phyloP scores from a whole-genome alignment of 2,888 invertebrate genomes.

The Lepetodrilus schrolli region DNA sequence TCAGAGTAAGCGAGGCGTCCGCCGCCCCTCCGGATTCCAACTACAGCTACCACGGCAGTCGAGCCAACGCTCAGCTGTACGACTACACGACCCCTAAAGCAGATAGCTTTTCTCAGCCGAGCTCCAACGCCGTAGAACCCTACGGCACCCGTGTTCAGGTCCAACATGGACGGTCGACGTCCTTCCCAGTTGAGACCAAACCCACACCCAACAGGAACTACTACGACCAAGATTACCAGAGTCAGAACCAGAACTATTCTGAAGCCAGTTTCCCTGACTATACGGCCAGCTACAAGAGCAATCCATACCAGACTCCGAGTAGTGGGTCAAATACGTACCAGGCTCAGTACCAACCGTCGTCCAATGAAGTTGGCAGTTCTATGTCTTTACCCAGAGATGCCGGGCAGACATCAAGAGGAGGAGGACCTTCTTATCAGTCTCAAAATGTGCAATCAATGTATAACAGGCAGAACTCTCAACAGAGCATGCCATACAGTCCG shows the following conservation, averaged over 20 bases:
- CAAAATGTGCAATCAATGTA: conserved; percentile 24
- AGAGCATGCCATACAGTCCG: conserved; percentile 12
- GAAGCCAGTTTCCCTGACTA: conserved; percentile 24
- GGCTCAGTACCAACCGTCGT: conserved; percentile 10
- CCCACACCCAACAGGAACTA: conserved; percentile 5
- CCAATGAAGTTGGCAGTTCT: conserved; percentile 31
- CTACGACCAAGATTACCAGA: neutral
- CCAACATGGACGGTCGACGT: conserved; percentile 26
- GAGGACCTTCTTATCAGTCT: conserved; percentile 9
- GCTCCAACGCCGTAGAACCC: neutral
- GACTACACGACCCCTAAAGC: conserved; percentile 26
- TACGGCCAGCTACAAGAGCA: conserved; percentile 9
- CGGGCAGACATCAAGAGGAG: conserved; percentile 28
- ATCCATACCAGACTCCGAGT: neutral
- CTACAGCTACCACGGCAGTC: conserved; percentile 40
- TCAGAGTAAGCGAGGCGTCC: conserved; percentile 31
- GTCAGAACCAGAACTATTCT: neutral
- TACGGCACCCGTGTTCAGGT: neutral
- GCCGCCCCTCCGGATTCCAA: conserved; percentile 19
- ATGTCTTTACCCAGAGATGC: conserved; percentile 36
- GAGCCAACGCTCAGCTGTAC: conserved; percentile 40
- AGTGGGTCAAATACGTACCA: conserved; percentile 12
- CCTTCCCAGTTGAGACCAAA: neutral
- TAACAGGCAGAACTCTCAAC: conserved; percentile 1
- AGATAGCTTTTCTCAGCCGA: neutral